A percentile compares a stretch with the other conserved stretches of the same genome.
phyloP scores from a whole-genome alignment of 1,140 invertebrate genomes.

The Hycleus phaleratus region DNA sequence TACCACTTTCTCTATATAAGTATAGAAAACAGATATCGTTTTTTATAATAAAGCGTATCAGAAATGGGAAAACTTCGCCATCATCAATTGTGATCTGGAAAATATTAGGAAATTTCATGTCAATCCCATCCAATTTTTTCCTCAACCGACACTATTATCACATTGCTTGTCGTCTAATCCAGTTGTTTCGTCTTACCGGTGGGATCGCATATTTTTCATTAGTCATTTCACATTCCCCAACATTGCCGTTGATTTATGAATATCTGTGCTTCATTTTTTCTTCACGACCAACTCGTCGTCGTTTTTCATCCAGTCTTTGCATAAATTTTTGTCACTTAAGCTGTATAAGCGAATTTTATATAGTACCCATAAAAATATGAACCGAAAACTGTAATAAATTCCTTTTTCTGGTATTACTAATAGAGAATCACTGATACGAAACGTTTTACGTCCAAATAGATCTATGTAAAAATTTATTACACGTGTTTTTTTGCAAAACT shows the following conservation, averaged over 20 bases:
- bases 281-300: neutral
- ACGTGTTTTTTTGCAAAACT: neutral
- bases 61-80: no score
- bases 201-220: slow-evolving; percentile 24
- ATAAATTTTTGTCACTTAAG: slow-evolving; percentile 27
- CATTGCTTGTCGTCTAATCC: neutral
- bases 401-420: slow-evolving; percentile 12
- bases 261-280: slow-evolving; percentile 7
- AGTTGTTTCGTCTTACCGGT: slow-evolving; percentile 8
- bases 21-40: no score
- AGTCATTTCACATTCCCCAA: slow-evolving; percentile 6
- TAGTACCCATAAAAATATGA: slow-evolving; percentile 21
- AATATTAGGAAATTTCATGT: no score
- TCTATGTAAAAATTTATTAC: slow-evolving; percentile 9
- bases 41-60: no score
- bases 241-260: slow-evolving; percentile 21
- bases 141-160: no score
- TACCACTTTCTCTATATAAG: neutral
- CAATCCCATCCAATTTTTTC: no score
- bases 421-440: slow-evolving; percentile 17
- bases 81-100: no score
- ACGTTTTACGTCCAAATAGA: slow-evolving; percentile 12
- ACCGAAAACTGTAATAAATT: slow-evolving; percentile 24
- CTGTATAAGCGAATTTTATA: slow-evolving; percentile 28
- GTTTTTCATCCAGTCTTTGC: slow-evolving; percentile 23